phyloP scores from a whole-genome alignment of 2,797 vertebrate species.

The Diplodus sargus region DNA sequence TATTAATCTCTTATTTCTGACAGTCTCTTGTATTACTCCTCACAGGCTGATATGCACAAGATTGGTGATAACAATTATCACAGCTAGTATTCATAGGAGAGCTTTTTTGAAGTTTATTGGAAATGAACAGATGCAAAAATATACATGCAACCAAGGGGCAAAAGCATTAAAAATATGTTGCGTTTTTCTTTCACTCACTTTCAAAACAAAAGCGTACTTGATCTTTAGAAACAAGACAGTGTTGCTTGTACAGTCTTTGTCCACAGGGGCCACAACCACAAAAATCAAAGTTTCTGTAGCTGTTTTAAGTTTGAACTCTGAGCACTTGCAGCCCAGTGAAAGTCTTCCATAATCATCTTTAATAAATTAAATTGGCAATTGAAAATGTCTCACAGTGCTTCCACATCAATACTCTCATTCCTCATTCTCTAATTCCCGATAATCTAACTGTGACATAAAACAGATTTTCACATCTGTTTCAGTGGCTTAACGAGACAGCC shows the following conservation, averaged over 20 bases:
- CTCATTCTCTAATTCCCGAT: conserved; percentile 10
- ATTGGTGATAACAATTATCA: background rate
- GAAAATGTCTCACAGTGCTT: conserved; percentile 12
- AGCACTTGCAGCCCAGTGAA: background rate
- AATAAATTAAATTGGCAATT: conserved; percentile 7
- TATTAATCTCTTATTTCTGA: background rate
- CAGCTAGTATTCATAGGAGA: background rate
- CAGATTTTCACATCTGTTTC: conserved; percentile 47
- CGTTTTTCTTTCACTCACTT: too few relatives aligned
- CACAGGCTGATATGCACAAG: background rate
- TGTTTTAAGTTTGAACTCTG: too few relatives aligned
- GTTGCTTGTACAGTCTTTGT: too few relatives aligned
- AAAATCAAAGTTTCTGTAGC: background rate
- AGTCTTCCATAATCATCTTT: background rate
- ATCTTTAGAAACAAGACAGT: too few relatives aligned
- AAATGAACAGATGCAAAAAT: background rate
- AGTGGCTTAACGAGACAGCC: conserved; percentile 30
- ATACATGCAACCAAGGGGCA: background rate
- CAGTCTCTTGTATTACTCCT: background rate
- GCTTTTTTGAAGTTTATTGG: background rate
- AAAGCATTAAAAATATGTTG: too few relatives aligned
- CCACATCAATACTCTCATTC: conserved; percentile 2
- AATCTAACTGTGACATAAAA: conserved; percentile 26
- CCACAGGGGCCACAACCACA: background rate
- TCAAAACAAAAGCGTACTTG: too few relatives aligned